A percentile compares a stretch with the other conserved stretches of the same genome.
These are phyloP conservation scores for Fragum sueziense DNA, from an alignment of 2,888 invertebrate genomes.

Conservation along the genomic window DNA sequence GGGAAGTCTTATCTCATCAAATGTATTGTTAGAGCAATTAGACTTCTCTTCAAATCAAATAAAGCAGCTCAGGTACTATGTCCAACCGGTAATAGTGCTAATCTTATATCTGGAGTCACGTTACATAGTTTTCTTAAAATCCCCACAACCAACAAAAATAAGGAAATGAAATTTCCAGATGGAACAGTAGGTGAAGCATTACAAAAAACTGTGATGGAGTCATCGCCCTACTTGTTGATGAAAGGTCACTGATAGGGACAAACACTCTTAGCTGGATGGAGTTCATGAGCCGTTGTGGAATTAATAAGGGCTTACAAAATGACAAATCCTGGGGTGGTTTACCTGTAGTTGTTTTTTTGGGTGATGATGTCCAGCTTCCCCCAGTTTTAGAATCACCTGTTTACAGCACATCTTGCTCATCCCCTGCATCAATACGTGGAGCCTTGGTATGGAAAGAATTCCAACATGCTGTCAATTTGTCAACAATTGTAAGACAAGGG, in stretches of 20 bases:
- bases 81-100: conserved; percentile 64
- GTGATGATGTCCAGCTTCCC: conserved; percentile 62
- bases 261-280: conserved; percentile 55
- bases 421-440: conserved; percentile 52
- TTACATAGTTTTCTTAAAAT: conserved; percentile 60
- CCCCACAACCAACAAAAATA: conserved; percentile 35
- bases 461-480: conserved; percentile 22
- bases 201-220: conserved; percentile 48
- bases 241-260: conserved; percentile 55
- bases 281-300: conserved; percentile 37
- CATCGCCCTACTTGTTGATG: conserved; percentile 56
- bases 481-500: conserved; percentile 42
- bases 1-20: conserved; percentile 59
- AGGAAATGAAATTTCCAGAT: conserved; percentile 56
- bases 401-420: conserved; percentile 4
- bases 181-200: conserved; percentile 49
- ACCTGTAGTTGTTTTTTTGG: conserved; percentile 63
- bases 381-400: conserved; percentile 60
- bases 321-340: conserved; percentile 51
- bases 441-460: conserved; percentile 51
- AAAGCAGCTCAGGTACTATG: conserved; percentile 59
- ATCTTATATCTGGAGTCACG: conserved; percentile 58
- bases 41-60: conserved; percentile 39
- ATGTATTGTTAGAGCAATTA: conserved; percentile 53
- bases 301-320: conserved; percentile 11